Evolutionary conservation across 2,797 vertebrate species (phyloP).

Genomic region (Enteromius radiatus): DNA sequence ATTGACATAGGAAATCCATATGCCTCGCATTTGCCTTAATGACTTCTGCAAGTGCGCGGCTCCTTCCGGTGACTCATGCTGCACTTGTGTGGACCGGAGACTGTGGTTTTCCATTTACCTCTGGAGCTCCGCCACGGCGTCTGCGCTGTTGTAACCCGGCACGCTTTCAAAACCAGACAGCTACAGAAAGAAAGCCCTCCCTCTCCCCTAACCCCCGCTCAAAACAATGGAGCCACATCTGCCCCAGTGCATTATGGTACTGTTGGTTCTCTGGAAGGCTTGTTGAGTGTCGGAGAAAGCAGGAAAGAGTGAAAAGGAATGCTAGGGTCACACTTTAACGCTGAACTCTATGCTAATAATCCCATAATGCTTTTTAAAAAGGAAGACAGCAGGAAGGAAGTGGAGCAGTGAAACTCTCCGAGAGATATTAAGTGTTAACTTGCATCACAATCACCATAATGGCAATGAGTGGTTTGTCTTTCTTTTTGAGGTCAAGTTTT

Average conservation of each 20-base stretch:
- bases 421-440: background rate
- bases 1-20: conserved; percentile 73
- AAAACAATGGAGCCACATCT: conserved; percentile 52
- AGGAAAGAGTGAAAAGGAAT: conserved; percentile 25
- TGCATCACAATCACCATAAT: background rate
- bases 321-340: conserved; percentile 42
- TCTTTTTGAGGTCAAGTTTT: background rate
- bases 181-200: conserved; percentile 34
- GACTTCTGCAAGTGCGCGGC: conserved; percentile 75
- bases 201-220: conserved; percentile 43
- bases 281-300: conserved; percentile 37
- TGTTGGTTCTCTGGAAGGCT: conserved; percentile 44
- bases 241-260: conserved; percentile 42
- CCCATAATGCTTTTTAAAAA: conserved; percentile 14
- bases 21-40: conserved; percentile 80
- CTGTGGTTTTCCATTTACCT: conserved; percentile 72
- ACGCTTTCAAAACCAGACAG: conserved; percentile 56
- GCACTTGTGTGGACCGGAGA: conserved; percentile 67
- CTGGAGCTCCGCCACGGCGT: conserved; percentile 74
- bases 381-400: conserved; percentile 27
- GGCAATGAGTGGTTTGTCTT: background rate
- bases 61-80: conserved; percentile 65
- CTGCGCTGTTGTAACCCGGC: conserved; percentile 64
- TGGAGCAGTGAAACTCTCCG: background rate
- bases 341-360: conserved; percentile 44